Percentiles rank a stretch among this genome's conserved stretches.
Conservation (phyloP, 2,797 vertebrate genomes). For the Pipistrellus kuhlii region DNA sequence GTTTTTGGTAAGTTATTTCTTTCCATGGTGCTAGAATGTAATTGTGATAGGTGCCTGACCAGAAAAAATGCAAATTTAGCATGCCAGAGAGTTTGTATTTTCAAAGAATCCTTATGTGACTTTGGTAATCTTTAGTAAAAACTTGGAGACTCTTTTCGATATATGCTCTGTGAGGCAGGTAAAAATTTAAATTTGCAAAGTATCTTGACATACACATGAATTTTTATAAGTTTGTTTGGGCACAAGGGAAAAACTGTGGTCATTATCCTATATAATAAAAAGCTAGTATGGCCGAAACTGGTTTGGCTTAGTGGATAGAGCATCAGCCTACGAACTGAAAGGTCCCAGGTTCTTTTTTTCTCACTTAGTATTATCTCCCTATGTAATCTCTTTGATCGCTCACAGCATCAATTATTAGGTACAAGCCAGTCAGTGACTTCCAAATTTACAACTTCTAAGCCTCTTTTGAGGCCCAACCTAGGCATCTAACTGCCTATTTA, state of each 20-base stretch:
- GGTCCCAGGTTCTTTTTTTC: background rate
- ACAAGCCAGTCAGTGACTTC: background rate
- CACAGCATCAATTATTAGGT: background rate
- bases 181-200: background rate
- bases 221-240: constrained; percentile 6
- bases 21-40: background rate
- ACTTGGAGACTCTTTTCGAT: background rate
- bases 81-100: background rate
- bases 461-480: background rate
- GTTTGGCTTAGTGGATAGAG: no score
- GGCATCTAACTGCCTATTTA: background rate
- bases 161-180: background rate
- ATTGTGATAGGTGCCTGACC: background rate
- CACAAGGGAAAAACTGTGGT: background rate
- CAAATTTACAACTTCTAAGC: background rate
- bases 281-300: no score
- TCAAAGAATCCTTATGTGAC: background rate
- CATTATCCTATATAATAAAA: no score
- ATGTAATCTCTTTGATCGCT: background rate
- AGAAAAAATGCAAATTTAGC: background rate
- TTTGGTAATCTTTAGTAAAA: background rate
- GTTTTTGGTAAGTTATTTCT: background rate
- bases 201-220: background rate
- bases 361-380: no score
- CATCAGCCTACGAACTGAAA: no score